Evolutionary conservation across 2,888 invertebrate species (phyloP), one percentile per base, ranked within the genome.

Genomic region (Zaprionus obscuricornis): DNA sequence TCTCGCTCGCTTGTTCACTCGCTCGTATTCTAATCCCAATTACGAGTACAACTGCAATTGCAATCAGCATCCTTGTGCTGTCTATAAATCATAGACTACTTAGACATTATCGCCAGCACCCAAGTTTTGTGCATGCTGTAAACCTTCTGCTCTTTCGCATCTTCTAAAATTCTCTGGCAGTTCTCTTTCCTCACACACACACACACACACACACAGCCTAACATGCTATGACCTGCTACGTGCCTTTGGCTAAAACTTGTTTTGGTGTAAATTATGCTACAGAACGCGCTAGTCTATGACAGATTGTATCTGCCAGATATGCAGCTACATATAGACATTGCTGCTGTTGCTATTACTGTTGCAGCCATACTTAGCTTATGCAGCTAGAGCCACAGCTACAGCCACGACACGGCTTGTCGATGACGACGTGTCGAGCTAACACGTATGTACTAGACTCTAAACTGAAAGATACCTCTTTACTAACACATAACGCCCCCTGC

Each of bases 241-340:
- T 71, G 74, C 50, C 50, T 54, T 14, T 50, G 58, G 7, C 11
- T n/a, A 13, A 40, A 45, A 73, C 82, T 82, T 73, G 72, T 65
- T 69, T 68, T 67, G 62, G 60, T 58, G 60, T 71, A 78, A 82
- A 78, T 78, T 78, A 77, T 84, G 75, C 69, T 74, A 54, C 60
- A 74, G 62, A 65, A 56, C 65, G 77, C 73, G 59, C 55, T 67
- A 66, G 60, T 45, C 65, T 66, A 58, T 71, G 82, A 65, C 84
- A 79, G 81, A 76, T 77, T 73, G 64, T 85, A 77, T 77, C 85
- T 79, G 67, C 54, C 42, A 74, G 57, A 76, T 82, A 71, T n/a
- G n/a, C 66, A 68, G 54, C 58, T 33, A 60, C 60, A 60, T 45
- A 26, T 47, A 16, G 10, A 18, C 63, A 60, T 45, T n/a, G n/a